These are phyloP conservation scores for Morone saxatilis DNA, from an alignment of 2,113 vertebrate species.

Conservation along the genomic window DNA sequence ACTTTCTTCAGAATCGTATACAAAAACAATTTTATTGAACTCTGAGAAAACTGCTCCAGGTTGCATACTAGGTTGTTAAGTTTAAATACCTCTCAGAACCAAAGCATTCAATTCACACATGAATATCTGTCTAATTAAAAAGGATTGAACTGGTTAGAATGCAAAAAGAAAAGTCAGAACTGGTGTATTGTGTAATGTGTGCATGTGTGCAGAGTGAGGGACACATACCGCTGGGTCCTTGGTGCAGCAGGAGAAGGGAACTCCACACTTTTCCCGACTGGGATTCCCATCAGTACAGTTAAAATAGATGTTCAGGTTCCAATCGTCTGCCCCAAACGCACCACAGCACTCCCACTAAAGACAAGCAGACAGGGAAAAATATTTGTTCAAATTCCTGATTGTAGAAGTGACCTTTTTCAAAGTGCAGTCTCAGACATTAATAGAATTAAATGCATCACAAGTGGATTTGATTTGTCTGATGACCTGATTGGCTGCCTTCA, in stretches of 20 bases:
- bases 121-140: neutral
- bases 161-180: neutral
- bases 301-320: constrained; percentile 99
- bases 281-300: constrained; percentile 96
- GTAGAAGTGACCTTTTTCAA: no score
- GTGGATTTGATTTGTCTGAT: neutral
- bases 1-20: neutral
- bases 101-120: neutral
- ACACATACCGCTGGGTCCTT: constrained; percentile 93
- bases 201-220: no score
- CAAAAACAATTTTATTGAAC: neutral
- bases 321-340: constrained; percentile 95
- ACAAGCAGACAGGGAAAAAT: neutral
- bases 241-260: constrained; percentile 97
- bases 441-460: neutral
- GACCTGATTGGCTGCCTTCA: neutral
- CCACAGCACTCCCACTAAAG: constrained; percentile 97
- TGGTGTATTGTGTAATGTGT: neutral
- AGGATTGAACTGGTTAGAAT: neutral
- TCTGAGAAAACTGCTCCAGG: neutral
- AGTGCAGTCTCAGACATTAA: neutral
- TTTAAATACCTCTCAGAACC: neutral
- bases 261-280: constrained; percentile 95
- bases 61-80: neutral
- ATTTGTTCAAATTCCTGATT: no score